Percentiles rank a stretch among this genome's conserved stretches.
These are phyloP conservation scores for Phoenoteleia sp. DNA, from an alignment of 2,888 invertebrate genomes.

Conservation along the genomic window DNA sequence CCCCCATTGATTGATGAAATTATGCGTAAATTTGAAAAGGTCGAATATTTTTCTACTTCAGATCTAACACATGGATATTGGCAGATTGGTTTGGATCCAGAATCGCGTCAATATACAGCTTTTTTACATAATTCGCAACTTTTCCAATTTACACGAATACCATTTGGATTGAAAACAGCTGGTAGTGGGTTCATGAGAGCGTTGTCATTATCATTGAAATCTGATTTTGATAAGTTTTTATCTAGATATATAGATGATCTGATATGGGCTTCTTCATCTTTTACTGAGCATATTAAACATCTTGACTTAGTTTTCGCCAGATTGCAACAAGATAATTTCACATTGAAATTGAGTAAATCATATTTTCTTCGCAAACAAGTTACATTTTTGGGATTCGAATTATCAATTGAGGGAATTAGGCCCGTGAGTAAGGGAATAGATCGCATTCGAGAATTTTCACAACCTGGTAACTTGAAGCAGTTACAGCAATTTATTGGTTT, in stretches of 20 bases:
- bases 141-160: constrained; percentile 78
- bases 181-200: constrained; percentile 74
- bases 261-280: constrained; percentile 17
- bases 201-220: constrained; percentile 74
- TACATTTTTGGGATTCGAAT: constrained; percentile 48
- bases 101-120: constrained; percentile 71
- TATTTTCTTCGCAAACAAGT: constrained; percentile 59
- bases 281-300: constrained; percentile 16
- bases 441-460: constrained; percentile 74
- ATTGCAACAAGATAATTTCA: constrained; percentile 67
- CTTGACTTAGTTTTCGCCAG: constrained; percentile 16
- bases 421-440: constrained; percentile 37
- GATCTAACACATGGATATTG: constrained; percentile 76
- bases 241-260: constrained; percentile 54
- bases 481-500: constrained; percentile 60
- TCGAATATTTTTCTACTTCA: constrained; percentile 63
- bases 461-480: constrained; percentile 74
- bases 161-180: constrained; percentile 78
- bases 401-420: constrained; percentile 50
- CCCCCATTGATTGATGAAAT: constrained; percentile 70
- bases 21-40: constrained; percentile 60
- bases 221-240: constrained; percentile 62
- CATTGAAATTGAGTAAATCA: constrained; percentile 75
- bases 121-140: constrained; percentile 70
- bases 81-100: constrained; percentile 68